Evolutionary conservation across 2,888 invertebrate genomes (phyloP), one percentile per base, ranked within the genome.

Genomic region (Orthonychiurus folsomi): DNA sequence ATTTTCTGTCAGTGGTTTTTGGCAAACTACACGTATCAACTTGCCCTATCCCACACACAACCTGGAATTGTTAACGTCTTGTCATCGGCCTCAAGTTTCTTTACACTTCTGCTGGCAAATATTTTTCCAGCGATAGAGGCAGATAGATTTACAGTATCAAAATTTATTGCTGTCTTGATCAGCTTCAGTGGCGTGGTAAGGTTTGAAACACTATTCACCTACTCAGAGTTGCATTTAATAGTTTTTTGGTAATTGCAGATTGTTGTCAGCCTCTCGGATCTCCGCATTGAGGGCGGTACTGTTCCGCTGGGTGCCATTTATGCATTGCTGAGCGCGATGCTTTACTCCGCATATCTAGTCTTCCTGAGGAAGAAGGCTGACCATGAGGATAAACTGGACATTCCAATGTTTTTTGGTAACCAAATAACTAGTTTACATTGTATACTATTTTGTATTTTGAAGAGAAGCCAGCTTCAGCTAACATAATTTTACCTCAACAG

Each of bases 331-430:
- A 89, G 94, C 73, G 90, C 95, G 61, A 82, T 93, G 73, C 87
- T 89, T 75, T 95, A 95, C 79, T 89, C 96, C 2, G 80, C 87
- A 59, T 96, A 95, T 79, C 83, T 96, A 73, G 88, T 95, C 64
- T 84, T 93, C 75, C 84, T 94, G 60, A 84, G 89, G 73, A 82
- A 87, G 73, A 88, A 89, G 79, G 87, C 93, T 66, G 89, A 93
- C 76, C 88, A 89, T 75, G 93, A 94, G 76, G 93, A 94, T 74
- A 89, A 89, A 76, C 86, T 97, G 77, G 93, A 95, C 79, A 89
- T 94, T 74, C 90, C 93, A 61, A 83, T 96, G 80, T 92, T 97
- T 79, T 94, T 96, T 78, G 96, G 93, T 93, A 77, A 81, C 81
- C 76, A 25, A 48, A 50, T 20, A 15, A 65, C 48, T 25, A 52